Evolutionary conservation across 2,888 invertebrate species (phyloP), one percentile per base, ranked within the genome.

Genomic region (Mamestra brassicae): DNA sequence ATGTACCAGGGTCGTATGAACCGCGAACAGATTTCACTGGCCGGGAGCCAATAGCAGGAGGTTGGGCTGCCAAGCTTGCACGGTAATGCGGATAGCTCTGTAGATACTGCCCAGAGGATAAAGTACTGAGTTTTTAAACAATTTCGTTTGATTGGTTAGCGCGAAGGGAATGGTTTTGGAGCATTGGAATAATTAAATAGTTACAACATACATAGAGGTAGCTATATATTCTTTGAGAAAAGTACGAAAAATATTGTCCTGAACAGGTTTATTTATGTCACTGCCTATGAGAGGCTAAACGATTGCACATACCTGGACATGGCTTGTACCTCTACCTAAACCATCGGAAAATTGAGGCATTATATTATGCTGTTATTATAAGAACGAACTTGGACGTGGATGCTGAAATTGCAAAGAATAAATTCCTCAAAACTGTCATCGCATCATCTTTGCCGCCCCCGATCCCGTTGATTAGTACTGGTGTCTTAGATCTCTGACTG

Each of bases 81-180:
- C 88, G 86, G 88, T 91, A 90, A 91, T 90, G 89, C 90, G 87
- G 88, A 85, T 76, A 79, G 77, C 81, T 78, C 85, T 81, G 81
- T 86, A 88, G 80, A 86, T 82, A 89, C 85, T 82, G 77, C 85
- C 71, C 74, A 67, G 74, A 68, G 83, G 79, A 85, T 85, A 83
- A 83, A 87, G 75, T 84, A 81, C 83, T 76, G 70, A 62, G 67
- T 84, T 82, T 87, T 84, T 76, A 75, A 73, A 71, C 64, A 68
- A 63, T 68, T 67, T 62, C 62, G 58, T 77, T 63, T 76, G 76
- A 85, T 77, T 75, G 71, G 66, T 64, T 50, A 52, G 55, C 57
- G 45, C 57, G 55, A 58, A 66, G 15, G 62, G 10, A 36, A 15
- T 36, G 36, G 42, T 34, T 78, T 71, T 61, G 1, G 55, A 52